Evolutionary conservation across 1,140 invertebrate species (phyloP).

Genomic region (Piezodorus guildinii): DNA sequence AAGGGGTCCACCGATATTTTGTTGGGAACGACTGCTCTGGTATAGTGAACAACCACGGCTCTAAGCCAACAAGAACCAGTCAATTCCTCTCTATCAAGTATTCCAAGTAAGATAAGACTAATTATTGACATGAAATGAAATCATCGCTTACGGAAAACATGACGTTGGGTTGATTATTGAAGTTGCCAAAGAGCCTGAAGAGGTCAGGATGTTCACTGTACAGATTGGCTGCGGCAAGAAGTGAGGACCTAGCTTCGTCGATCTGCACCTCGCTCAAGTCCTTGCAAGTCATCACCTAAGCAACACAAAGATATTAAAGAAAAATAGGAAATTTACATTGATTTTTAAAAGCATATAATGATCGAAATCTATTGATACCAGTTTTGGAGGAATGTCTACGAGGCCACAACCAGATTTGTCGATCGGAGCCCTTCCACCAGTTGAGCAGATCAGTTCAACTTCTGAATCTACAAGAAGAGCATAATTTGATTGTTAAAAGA

Average conservation of each 20-base stretch:
- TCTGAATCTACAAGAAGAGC: not conserved
- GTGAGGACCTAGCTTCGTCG: constrained; percentile 39
- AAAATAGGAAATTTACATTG: not conserved
- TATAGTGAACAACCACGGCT: too few relatives aligned
- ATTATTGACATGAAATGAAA: too few relatives aligned
- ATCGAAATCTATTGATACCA: not conserved
- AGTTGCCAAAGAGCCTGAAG: constrained; percentile 40
- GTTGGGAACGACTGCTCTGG: too few relatives aligned
- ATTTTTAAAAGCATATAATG: not conserved
- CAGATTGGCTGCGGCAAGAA: constrained; percentile 34
- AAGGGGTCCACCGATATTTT: too few relatives aligned
- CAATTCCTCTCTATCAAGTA: too few relatives aligned
- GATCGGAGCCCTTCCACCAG: not conserved
- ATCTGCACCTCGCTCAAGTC: constrained; percentile 34
- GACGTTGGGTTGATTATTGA: constrained; percentile 37
- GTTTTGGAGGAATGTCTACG: constrained; percentile 3
- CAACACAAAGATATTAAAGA: constrained; percentile 15
- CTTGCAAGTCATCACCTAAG: constrained; percentile 38
- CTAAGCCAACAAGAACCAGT: too few relatives aligned
- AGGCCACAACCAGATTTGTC: not conserved
- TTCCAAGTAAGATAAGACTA: too few relatives aligned
- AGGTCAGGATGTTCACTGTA: constrained; percentile 37
- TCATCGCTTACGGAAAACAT: constrained; percentile 42
- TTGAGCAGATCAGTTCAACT: not conserved
- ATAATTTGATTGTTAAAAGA: too few relatives aligned